Conservation (phyloP, 2,797 vertebrate genomes). For the Serranus cabrilla region DNA sequence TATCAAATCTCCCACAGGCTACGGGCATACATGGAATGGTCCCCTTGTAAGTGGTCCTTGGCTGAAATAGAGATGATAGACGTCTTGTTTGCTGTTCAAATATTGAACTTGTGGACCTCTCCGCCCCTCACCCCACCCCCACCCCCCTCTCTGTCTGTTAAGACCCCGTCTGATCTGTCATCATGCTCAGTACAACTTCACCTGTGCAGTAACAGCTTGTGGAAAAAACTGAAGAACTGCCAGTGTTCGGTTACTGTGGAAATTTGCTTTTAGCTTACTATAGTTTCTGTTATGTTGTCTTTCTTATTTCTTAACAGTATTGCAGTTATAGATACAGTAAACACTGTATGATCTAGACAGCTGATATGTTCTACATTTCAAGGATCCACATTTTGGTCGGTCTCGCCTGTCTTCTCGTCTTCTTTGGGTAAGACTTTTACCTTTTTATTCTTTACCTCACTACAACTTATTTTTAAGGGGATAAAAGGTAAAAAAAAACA, state of each 20-base stretch:
- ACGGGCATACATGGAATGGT: too few relatives aligned
- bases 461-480: background rate
- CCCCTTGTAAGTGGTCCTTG: too few relatives aligned
- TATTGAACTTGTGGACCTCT: too few relatives aligned
- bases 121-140: too few relatives aligned
- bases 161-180: background rate
- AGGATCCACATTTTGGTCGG: background rate
- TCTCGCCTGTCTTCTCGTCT: background rate
- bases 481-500: background rate
- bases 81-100: too few relatives aligned
- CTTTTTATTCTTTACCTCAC: background rate
- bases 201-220: background rate
- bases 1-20: too few relatives aligned
- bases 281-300: background rate
- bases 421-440: conserved; percentile 39
- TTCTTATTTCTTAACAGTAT: background rate
- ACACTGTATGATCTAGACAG: background rate
- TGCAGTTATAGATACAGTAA: background rate
- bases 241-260: too few relatives aligned
- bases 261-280: background rate
- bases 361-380: conserved; percentile 11
- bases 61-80: too few relatives aligned
- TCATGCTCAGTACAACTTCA: too few relatives aligned
- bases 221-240: background rate
- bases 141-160: background rate